A percentile compares a stretch with the other conserved stretches of the same genome.
phyloP scores from a whole-genome alignment of 2,797 vertebrate species.

The Falco columbarius region DNA sequence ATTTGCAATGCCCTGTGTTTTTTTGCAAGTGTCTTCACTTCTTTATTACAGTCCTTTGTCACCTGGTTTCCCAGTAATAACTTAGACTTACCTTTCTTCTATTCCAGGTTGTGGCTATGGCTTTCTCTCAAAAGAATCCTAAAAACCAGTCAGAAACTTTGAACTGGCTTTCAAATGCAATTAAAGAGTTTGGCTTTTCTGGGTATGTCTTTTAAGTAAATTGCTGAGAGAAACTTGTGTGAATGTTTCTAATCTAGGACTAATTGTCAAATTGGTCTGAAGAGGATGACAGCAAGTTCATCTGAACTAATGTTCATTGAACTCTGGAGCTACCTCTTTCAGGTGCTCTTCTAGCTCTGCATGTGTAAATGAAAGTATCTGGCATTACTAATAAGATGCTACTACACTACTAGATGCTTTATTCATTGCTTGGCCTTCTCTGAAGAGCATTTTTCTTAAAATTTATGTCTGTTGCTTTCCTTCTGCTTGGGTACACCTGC shows the following conservation, averaged over 20 bases:
- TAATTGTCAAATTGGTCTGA: neutral
- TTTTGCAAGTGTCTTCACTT: neutral
- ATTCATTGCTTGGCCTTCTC: neutral
- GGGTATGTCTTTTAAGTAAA: conserved; percentile 82
- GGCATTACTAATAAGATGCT: neutral
- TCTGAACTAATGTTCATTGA: neutral
- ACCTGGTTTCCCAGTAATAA: neutral
- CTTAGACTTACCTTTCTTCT: neutral
- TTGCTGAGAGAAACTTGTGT: neutral
- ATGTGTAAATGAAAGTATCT: neutral
- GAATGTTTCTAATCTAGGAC: neutral
- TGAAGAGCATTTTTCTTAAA: neutral
- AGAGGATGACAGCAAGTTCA: neutral
- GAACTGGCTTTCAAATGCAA: conserved; percentile 95
- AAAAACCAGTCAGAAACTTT: conserved; percentile 98
- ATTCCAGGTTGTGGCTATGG: conserved; percentile 89
- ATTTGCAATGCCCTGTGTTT: neutral
- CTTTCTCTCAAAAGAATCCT: conserved; percentile 97
- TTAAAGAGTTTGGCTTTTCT: conserved; percentile 97
- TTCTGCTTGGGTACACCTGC: neutral
- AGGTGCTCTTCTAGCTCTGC: neutral
- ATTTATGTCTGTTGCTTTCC: neutral
- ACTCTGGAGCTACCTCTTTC: neutral
- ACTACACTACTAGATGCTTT: neutral
- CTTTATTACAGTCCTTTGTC: neutral